phyloP scores from a whole-genome alignment of 2,113 vertebrate species.

The Porphyrio hochstetteri region DNA sequence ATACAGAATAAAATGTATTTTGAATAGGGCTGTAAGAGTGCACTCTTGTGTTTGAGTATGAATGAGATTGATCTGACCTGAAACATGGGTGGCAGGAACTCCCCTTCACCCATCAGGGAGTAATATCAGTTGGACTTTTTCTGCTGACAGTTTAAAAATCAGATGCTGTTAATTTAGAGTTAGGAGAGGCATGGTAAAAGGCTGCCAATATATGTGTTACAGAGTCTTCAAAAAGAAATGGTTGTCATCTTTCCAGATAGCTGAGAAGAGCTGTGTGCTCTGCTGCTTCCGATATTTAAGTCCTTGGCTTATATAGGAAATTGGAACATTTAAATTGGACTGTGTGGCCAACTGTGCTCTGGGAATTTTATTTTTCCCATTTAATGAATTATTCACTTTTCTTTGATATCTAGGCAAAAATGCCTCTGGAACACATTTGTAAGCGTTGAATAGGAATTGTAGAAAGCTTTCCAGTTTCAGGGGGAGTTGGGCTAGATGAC shows the following conservation, averaged over 20 bases:
- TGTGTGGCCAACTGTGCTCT: slow-evolving; percentile 12
- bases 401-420: slow-evolving; percentile 19
- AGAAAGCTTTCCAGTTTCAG: neutral
- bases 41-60: neutral
- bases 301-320: slow-evolving; percentile 27
- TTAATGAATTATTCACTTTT: slow-evolving; percentile 7
- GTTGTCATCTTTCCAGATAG: slow-evolving; percentile 38
- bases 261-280: slow-evolving; percentile 10
- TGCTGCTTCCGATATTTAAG: slow-evolving; percentile 11
- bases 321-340: slow-evolving; percentile 11
- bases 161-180: slow-evolving; percentile 9
- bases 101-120: slow-evolving; percentile 4
- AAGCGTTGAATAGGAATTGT: neutral
- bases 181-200: slow-evolving; percentile 2
- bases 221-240: neutral
- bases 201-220: neutral
- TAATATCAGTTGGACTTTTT: slow-evolving; percentile 6
- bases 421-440: neutral
- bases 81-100: slow-evolving; percentile 21
- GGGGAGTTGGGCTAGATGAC: no score
- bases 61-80: neutral
- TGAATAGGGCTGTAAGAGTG: neutral
- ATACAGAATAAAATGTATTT: neutral
- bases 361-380: slow-evolving; percentile 15
- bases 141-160: slow-evolving; percentile 22